Conservation (phyloP, 2,797 vertebrate species). For the Enoplosus armatus region DNA sequence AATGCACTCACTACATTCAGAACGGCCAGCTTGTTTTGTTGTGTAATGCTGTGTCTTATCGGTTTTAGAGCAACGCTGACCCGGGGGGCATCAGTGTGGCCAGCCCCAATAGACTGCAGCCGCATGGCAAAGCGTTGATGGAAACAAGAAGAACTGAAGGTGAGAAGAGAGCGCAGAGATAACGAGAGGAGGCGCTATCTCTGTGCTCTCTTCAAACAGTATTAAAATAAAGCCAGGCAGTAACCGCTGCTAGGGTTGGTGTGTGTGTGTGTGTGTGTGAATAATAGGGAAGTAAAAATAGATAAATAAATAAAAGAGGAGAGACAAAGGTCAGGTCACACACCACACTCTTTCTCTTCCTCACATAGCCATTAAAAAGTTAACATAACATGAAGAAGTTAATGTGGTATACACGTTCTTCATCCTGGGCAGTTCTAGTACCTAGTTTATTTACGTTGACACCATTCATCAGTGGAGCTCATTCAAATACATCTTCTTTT, state of each 20-base stretch:
- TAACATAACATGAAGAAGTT: too few relatives aligned
- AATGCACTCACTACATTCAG: neutral
- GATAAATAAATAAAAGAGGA: too few relatives aligned
- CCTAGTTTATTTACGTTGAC: neutral
- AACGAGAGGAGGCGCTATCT: too few relatives aligned
- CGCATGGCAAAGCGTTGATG: neutral
- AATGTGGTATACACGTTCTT: neutral
- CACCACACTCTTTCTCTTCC: too few relatives aligned
- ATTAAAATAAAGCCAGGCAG: too few relatives aligned
- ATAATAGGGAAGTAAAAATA: too few relatives aligned
- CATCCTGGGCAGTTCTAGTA: neutral
- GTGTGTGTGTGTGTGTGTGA: too few relatives aligned
- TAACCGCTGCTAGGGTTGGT: too few relatives aligned
- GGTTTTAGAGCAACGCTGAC: neutral
- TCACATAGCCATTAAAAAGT: neutral
- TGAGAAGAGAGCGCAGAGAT: conserved; percentile 20
- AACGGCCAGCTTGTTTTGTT: neutral
- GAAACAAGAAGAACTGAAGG: conserved; percentile 20
- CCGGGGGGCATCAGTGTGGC: fast-evolving
- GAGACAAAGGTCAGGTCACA: too few relatives aligned
- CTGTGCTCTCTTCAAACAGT: too few relatives aligned
- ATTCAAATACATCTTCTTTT: neutral
- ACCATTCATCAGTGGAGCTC: neutral
- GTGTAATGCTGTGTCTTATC: neutral
- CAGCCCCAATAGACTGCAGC: neutral